Evolutionary conservation across 2,888 invertebrate genomes (phyloP).

Genomic region (Xylota segnis): DNA sequence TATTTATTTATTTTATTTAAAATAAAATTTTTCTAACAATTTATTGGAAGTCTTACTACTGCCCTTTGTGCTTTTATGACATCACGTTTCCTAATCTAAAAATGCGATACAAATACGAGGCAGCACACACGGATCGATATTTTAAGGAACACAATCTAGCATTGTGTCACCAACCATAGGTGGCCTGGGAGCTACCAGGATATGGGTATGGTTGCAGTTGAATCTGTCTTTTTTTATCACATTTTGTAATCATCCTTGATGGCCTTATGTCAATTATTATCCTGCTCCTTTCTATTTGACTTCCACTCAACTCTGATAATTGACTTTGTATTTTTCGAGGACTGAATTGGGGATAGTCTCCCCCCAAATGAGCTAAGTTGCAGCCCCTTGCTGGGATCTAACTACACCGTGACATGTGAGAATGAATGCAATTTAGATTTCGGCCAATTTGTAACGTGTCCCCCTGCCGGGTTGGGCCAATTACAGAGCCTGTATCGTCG

Average conservation of each 20-base stretch:
- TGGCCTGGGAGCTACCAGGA: too few relatives aligned
- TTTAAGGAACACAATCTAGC: too few relatives aligned
- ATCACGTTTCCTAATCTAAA: background rate
- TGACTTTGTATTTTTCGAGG: slow-evolving; percentile 27
- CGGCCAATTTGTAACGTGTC: background rate
- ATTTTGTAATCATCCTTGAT: slow-evolving; percentile 2
- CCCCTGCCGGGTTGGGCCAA: slow-evolving; percentile 12
- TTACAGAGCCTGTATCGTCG: slow-evolving; percentile 3
- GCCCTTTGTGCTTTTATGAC: background rate
- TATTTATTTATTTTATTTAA: background rate
- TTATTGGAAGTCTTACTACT: background rate
- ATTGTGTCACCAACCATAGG: too few relatives aligned
- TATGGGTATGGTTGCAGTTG: background rate
- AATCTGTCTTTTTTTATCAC: background rate
- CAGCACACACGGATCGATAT: background rate
- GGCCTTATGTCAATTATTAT: slow-evolving; percentile 13
- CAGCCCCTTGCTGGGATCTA: background rate
- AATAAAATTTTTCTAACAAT: slow-evolving; percentile 20
- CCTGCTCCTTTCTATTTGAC: slow-evolving; percentile 35
- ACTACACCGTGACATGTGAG: slow-evolving; percentile 20
- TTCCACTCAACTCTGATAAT: slow-evolving; percentile 42
- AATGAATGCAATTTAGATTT: background rate
- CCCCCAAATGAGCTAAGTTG: background rate
- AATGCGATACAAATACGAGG: background rate
- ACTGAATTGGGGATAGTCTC: slow-evolving; percentile 20